Percentiles rank a stretch among this genome's conserved stretches.
Evolutionary conservation across 2,113 vertebrate species (phyloP).

Genomic region (Apus apus): DNA sequence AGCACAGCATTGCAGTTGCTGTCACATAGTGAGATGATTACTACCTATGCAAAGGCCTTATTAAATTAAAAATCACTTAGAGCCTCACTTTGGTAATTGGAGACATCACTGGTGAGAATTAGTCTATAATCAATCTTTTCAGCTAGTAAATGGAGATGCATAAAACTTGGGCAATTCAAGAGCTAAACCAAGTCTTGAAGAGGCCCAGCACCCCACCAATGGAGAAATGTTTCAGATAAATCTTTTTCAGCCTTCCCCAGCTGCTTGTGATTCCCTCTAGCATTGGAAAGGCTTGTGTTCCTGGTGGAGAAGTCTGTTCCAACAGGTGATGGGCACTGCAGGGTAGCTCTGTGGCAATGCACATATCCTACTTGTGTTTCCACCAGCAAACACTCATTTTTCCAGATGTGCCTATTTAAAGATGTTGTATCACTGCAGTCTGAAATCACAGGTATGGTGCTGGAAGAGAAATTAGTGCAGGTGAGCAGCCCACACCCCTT

Average conservation of each 20-base stretch:
- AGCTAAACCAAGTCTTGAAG: not conserved
- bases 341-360: not conserved
- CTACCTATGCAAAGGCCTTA: slow-evolving; percentile 36
- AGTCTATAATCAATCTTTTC: slow-evolving; percentile 40
- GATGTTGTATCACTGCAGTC: not conserved
- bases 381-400: not conserved
- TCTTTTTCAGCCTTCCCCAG: not conserved
- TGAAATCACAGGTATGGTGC: not conserved
- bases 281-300: not conserved
- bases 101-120: slow-evolving; percentile 30
- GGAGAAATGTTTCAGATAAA: not conserved
- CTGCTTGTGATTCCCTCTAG: not conserved
- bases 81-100: slow-evolving; percentile 38
- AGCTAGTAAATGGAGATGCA: not conserved
- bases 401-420: not conserved
- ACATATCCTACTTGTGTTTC: not conserved
- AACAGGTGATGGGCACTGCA: not conserved
- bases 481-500: not conserved
- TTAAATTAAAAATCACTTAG: slow-evolving; percentile 54
- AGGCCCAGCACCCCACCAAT: not conserved
- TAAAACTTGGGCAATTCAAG: not conserved
- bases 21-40: slow-evolving; percentile 55
- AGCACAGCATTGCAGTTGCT: not conserved
- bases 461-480: not conserved
- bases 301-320: not conserved